Conservation (phyloP, 2,113 vertebrate genomes). For the Platysteira castanea region DNA sequence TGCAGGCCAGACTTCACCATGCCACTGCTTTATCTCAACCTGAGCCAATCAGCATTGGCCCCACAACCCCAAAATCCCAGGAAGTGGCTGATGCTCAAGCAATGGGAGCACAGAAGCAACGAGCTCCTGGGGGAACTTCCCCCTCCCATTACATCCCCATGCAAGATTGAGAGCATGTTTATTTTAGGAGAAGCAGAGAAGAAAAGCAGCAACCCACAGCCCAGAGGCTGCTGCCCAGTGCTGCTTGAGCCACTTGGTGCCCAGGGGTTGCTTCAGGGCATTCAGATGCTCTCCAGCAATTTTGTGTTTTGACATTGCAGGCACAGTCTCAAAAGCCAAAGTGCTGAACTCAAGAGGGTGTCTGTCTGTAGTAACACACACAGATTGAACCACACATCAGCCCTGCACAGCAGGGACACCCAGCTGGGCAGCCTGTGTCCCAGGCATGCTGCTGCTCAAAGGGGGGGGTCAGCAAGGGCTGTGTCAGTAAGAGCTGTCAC, state of each 20-base stretch:
- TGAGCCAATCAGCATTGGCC: background rate
- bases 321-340: background rate
- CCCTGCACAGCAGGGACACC: background rate
- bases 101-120: background rate
- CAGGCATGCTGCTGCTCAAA: background rate
- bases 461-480: background rate
- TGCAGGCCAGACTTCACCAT: background rate
- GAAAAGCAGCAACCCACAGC: background rate
- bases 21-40: background rate
- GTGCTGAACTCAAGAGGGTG: background rate
- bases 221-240: background rate
- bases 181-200: background rate
- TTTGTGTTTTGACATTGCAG: background rate
- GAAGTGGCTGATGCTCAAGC: background rate
- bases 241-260: background rate
- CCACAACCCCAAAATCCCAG: background rate
- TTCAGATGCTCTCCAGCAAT: background rate
- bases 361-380: background rate
- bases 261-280: background rate
- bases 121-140: background rate
- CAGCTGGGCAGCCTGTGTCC: background rate
- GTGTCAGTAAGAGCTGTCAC: background rate
- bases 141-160: background rate
- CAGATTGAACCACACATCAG: background rate
- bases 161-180: background rate